A percentile compares a stretch with the other conserved stretches of the same genome.
Evolutionary conservation across 35 echinoderm and acorn worm genomes (phyloP).

Genomic region (Ptychodera flava): DNA sequence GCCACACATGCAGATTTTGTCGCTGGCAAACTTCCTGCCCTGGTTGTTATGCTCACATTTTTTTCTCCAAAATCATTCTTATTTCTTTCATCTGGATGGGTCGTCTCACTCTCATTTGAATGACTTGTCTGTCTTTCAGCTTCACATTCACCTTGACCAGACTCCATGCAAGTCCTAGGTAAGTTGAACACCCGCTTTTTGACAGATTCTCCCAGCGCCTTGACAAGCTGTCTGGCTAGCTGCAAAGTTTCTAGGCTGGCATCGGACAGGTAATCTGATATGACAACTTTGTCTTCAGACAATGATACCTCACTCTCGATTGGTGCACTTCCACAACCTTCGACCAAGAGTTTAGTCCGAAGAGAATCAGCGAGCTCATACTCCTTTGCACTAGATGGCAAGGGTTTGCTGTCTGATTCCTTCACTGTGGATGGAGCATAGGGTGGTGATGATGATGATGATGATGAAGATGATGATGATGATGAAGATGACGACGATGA

Average conservation of each 20-base stretch:
- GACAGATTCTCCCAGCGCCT: conserved; percentile 57
- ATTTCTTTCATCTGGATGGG: neutral
- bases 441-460: neutral
- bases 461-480: neutral
- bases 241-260: neutral
- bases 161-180: no score
- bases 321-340: no score
- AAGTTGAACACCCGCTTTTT: conserved; percentile 59
- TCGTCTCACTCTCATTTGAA: neutral
- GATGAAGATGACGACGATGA: neutral
- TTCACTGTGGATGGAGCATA: no score
- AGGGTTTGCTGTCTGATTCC: no score
- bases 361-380: no score
- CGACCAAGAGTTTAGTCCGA: no score
- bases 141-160: neutral
- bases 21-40: neutral
- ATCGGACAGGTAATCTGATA: no score
- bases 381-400: no score
- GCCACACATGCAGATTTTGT: conserved; percentile 34
- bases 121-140: neutral
- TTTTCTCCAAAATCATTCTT: neutral
- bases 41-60: neutral
- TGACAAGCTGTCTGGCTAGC: conserved; percentile 34
- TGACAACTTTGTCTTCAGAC: no score
- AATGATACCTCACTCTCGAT: no score